Evolutionary conservation across 2,888 invertebrate species (phyloP), one percentile per base, ranked within the genome.

Genomic region (Platycheirus rosarum): DNA sequence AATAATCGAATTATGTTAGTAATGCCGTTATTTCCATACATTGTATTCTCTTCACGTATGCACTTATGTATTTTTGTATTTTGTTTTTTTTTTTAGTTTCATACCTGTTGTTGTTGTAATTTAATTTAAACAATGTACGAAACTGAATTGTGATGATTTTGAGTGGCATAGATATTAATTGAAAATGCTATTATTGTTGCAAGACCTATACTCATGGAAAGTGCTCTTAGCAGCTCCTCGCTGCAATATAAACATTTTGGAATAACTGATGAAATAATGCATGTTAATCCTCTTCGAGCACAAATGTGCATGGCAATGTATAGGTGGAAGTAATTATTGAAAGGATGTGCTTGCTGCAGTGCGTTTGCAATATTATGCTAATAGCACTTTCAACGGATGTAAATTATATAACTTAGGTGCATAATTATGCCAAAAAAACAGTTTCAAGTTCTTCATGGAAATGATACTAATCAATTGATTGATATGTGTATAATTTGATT

Each of bases 151-250:
- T 40, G 8, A 57, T 57, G 40, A 40, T 20, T 57, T 57, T 23
- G 57, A 48, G 49, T 49, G 49, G 48, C 48, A 49, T 13, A n/a
- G 11, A 57, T n/a, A n/a, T n/a, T n/a, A n/a, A n/a, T n/a, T n/a
- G 20, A 35, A 66, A n/a, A n/a, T n/a, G n/a, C n/a, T n/a, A n/a
- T n/a, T 44, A 62, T 60, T 40, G 63, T 69, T 75, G 18, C 23
- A 69, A 69, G n/a, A n/a, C n/a, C n/a, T n/a, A n/a, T n/a, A 63
- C 69, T 55, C 69, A 80, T 70, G 69, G 70, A 51, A 69, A 57
- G 16, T 60, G 75, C 79, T 69, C 55, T 79, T 68, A 79, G 63
- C 14, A 16, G 35, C 1, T 9, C 9, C 26, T 40, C 11, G 35
- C 18, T 20, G 53, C 29, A 44, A 13, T 62, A 13, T 62, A 51